Conservation (phyloP, 2,888 invertebrate genomes). For the Aphodius granarius region DNA sequence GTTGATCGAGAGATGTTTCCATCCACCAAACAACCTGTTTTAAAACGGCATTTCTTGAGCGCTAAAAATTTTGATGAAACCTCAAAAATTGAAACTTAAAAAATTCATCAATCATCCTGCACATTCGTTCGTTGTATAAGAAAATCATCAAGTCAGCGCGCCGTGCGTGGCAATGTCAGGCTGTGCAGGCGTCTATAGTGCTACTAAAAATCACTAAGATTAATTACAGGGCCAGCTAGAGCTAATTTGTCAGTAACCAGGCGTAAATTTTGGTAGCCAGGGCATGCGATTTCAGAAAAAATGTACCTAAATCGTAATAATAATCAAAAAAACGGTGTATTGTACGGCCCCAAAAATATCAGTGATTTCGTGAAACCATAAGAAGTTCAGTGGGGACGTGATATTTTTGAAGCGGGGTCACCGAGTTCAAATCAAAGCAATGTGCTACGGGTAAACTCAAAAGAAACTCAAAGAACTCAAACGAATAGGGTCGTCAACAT, state of each 20-base stretch:
- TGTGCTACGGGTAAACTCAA: constrained; percentile 48
- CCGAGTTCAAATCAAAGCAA: constrained; percentile 47
- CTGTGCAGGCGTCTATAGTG: constrained; percentile 52
- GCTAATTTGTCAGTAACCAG: not conserved
- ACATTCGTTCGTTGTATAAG: constrained; percentile 39
- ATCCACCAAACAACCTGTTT: too few relatives aligned
- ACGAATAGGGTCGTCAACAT: constrained; percentile 33
- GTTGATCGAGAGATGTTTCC: too few relatives aligned
- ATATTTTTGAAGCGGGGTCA: constrained; percentile 41
- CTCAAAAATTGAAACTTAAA: not conserved
- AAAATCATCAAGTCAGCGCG: constrained; percentile 31
- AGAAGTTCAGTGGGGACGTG: constrained; percentile 38
- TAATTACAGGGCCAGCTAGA: constrained; percentile 43
- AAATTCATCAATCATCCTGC: constrained; percentile 42
- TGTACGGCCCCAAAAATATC: not conserved
- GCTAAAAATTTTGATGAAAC: not conserved
- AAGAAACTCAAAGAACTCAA: constrained; percentile 22
- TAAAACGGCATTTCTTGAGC: not conserved
- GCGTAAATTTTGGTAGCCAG: not conserved
- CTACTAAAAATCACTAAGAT: constrained; percentile 41
- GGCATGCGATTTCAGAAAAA: not conserved
- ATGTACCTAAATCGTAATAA: not conserved
- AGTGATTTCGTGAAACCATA: not conserved
- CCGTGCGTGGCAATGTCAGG: constrained; percentile 55
- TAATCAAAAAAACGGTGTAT: not conserved